Evolutionary conservation across 2,888 invertebrate genomes (phyloP), one percentile per base, ranked within the genome.

Genomic region (Trilocha varians): DNA sequence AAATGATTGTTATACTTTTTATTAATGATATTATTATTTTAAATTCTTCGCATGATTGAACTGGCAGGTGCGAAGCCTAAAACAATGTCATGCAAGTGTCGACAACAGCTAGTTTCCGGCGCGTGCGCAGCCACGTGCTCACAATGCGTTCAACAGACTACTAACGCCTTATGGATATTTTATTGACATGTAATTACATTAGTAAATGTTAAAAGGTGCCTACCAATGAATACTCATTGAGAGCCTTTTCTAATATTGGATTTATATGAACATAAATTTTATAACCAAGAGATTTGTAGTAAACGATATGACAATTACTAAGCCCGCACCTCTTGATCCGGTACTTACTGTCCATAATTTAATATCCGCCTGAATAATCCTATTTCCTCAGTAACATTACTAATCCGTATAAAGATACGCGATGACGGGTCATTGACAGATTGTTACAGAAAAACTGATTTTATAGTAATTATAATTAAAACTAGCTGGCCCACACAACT

Each of bases 331-430:
- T 51, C 56, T 54, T 59, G 64, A 64, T 67, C 65, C 65, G 66
- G 65, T 66, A 64, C 65, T 69, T 68, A 73, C 73, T 69, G 70
- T 57, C 62, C 65, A 78, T 85, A 84, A 85, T 84, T 84, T 79
- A 84, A 85, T 83, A 84, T 85, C 85, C 85, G 85, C 68, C 68
- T 52, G 74, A 72, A 71, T 78, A 78, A 78, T 76, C 72, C 65
- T 60, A 78, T 77, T 80, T 78, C 79, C 78, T 76, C 25, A 5
- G 25, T 25, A 25, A 25, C 25, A 25, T 25, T 25, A 25, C 25
- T 25, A 25, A 25, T 25, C 25, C 25, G 25, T 25, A 11, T 13
- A 11, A 36, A 17, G 13, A 16, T 6, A 16, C n/a, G 36, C 15
- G n/a, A 15, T 34, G 11, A 13, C 33, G 34, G 25, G 25, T 25